Conservation (phyloP, 1,140 invertebrate genomes). For the Nasonia vitripennis region DNA sequence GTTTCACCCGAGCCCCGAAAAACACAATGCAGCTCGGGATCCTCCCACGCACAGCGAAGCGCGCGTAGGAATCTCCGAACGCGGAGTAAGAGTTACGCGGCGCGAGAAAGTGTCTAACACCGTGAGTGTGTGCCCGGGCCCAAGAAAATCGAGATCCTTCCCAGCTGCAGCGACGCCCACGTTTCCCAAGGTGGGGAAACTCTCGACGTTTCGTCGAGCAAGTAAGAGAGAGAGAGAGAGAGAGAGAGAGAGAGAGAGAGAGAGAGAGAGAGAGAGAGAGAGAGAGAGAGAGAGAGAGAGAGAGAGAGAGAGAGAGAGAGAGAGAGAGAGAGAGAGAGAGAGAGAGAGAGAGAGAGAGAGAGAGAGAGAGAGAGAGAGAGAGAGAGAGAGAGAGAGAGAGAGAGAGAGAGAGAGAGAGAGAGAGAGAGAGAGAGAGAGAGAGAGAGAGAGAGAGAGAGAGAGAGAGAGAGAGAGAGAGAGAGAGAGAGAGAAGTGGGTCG, state of each 20-base stretch:
- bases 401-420: conserved; percentile 7
- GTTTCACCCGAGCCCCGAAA: neutral
- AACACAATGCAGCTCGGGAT: neutral
- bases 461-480: conserved; percentile 4
- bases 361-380: conserved; percentile 22
- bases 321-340: conserved; percentile 20
- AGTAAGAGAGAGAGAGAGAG: conserved; percentile 5
- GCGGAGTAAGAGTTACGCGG: neutral
- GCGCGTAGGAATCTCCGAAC: neutral
- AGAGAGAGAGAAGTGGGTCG: conserved; percentile 45
- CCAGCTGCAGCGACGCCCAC: neutral
- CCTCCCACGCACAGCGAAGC: neutral
- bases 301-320: conserved; percentile 9
- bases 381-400: conserved; percentile 4
- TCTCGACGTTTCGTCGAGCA: conserved; percentile 29
- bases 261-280: too few species aligned
- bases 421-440: conserved; percentile 22
- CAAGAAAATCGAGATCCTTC: conserved; percentile 48
- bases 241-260: conserved; percentile 17
- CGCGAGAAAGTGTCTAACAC: conserved; percentile 34
- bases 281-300: too few species aligned
- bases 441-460: conserved; percentile 23
- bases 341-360: conserved; percentile 7
- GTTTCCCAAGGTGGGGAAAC: conserved; percentile 51
- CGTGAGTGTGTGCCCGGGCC: neutral